Evolutionary conservation across 30 jellyfish, hydroid and myxozoan genomes (phyloP).

Genomic region (Rhopilema esculentum): DNA sequence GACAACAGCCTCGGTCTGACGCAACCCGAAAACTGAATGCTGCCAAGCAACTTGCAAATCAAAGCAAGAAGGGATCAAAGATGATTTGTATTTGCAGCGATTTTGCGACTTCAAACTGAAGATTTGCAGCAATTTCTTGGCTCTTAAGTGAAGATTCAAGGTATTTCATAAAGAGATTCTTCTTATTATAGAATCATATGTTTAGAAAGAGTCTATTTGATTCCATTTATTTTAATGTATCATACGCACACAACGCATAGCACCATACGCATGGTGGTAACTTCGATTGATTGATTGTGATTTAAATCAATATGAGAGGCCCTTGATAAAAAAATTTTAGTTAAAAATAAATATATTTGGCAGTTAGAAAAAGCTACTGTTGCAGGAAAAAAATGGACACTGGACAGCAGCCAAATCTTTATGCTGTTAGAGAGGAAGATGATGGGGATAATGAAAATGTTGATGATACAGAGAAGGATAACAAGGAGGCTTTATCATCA

Average conservation of each 20-base stretch:
- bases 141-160: too few relatives aligned
- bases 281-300: background rate
- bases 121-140: too few relatives aligned
- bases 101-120: background rate
- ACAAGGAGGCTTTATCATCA: background rate
- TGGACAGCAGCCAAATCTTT: background rate
- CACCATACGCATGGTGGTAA: background rate
- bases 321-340: too few relatives aligned
- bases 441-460: background rate
- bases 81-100: background rate
- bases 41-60: slow-evolving; percentile 17
- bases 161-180: too few relatives aligned
- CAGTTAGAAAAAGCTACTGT: background rate
- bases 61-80: background rate
- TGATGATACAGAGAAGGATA: background rate
- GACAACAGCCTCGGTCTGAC: background rate
- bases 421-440: slow-evolving; percentile 3
- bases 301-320: background rate
- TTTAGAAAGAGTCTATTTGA: too few relatives aligned
- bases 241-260: too few relatives aligned
- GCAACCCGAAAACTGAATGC: background rate
- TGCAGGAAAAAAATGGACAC: background rate
- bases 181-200: too few relatives aligned
- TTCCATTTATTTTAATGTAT: too few relatives aligned
- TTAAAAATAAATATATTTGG: too few relatives aligned